A percentile compares a stretch with the other conserved stretches of the same genome.
Conservation (phyloP, 2,113 vertebrate genomes). For the Pachycephala philippinensis region DNA sequence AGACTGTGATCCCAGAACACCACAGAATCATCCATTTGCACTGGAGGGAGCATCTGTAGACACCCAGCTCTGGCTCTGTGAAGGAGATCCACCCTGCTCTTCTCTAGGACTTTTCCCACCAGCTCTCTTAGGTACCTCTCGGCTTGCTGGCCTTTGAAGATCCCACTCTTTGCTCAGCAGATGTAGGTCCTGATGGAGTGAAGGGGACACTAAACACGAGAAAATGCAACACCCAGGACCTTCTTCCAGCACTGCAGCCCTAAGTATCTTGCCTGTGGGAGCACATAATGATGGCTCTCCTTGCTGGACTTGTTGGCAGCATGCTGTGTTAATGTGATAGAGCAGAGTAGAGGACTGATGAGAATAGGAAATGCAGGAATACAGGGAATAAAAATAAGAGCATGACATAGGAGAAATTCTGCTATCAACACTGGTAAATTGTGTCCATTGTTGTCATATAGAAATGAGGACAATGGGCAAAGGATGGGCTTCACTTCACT, state of each 20-base stretch:
- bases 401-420: background rate
- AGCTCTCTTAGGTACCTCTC: rapidly evolving
- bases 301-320: background rate
- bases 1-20: background rate
- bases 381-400: background rate
- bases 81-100: background rate
- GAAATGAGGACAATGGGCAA: background rate
- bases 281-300: background rate
- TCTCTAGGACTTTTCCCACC: background rate
- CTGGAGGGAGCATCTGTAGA: background rate
- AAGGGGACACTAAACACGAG: background rate
- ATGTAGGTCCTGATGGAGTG: background rate
- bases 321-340: background rate
- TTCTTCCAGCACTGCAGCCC: background rate
- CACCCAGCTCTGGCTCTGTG: background rate
- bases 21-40: background rate
- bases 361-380: background rate
- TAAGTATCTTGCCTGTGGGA: background rate
- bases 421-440: background rate
- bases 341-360: background rate
- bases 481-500: background rate
- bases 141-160: background rate
- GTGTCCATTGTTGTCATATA: background rate
- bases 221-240: background rate
- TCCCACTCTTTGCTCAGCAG: background rate